A percentile compares a stretch with the other conserved stretches of the same genome.
Conservation (phyloP, 2,113 vertebrate species). For the Myiopsitta monachus region DNA sequence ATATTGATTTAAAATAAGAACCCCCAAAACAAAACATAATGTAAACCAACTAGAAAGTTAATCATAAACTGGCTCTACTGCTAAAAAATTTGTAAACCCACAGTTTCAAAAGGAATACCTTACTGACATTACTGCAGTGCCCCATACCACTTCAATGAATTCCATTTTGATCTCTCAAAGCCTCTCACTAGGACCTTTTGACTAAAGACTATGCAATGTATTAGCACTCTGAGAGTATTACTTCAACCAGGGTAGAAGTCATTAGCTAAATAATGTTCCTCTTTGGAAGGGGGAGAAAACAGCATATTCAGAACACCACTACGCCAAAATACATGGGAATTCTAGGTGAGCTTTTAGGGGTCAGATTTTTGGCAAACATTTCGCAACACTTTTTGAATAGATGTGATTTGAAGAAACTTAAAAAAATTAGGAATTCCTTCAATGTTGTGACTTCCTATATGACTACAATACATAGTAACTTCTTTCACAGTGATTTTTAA, state of each 20-base stretch:
- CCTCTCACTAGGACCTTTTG: neutral
- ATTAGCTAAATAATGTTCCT: neutral
- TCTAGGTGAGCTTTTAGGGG: neutral
- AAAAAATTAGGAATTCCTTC: neutral
- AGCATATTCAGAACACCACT: neutral
- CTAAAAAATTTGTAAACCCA: neutral
- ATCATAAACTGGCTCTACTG: neutral
- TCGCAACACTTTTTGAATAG: neutral
- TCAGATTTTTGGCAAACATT: neutral
- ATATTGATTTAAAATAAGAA: neutral
- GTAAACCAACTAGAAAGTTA: neutral
- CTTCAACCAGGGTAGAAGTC: neutral
- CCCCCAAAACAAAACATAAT: neutral
- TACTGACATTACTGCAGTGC: neutral
- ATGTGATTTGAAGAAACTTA: neutral
- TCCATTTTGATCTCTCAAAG: neutral
- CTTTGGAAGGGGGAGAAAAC: neutral
- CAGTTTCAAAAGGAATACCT: neutral
- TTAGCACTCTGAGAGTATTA: neutral
- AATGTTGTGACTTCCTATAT: neutral
- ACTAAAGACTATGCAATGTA: neutral
- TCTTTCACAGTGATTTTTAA: neutral
- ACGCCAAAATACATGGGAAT: neutral
- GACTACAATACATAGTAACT: neutral
- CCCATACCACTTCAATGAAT: neutral